Base-by-base conservation (phyloP, 2,797 vertebrate species). In the Poecilia gillii region DNA sequence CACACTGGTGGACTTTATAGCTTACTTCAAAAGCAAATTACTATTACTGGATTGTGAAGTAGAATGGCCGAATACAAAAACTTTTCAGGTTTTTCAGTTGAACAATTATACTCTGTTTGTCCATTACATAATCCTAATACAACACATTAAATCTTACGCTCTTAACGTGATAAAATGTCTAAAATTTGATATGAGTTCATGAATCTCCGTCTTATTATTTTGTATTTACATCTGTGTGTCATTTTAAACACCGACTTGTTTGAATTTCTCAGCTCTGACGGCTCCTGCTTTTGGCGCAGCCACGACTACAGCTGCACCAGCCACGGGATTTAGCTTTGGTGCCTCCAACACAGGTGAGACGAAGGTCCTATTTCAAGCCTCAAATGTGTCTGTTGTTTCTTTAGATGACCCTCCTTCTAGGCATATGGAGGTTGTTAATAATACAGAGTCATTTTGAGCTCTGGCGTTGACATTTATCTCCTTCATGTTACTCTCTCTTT, bases 321-420 rank as follows among this genome's bases (percentile, higher is more conserved):
- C 96, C 78, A 93, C 96, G 36, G 96, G 96, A 82, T 97, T 97
- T 83, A 92, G 95, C 28, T 97, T 97, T 83, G 96, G 96, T 81
- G 84, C 95, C 78, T 91, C 94, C 49, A 92, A 84, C 85, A 94
- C 96, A 81, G 96, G 96, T 96, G 93, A 84, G 86, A 76, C 2
- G 2, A 36, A 47, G 0, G 4, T 62, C 72, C 8, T 72, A 7
- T 66, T 47, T 18, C 41, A 53, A 47, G 7, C 36, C 25, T 59
- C 49, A 33, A 4, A 6, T 14, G 71, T 78, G 31, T 76, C 9
- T 31, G 14, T 20, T 0, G 2, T 39, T 53, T 72, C 7, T 76
- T 76, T 79, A 31, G 12, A 68, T 18, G 12, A 43, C 9, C 49
- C 39, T 62, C 59, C 81, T 75, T 76, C 12, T 62, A 57, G 59